Evolutionary conservation across 2,888 invertebrate genomes (phyloP), one percentile per base, ranked within the genome.

Genomic region (Agrotis ipsilon): DNA sequence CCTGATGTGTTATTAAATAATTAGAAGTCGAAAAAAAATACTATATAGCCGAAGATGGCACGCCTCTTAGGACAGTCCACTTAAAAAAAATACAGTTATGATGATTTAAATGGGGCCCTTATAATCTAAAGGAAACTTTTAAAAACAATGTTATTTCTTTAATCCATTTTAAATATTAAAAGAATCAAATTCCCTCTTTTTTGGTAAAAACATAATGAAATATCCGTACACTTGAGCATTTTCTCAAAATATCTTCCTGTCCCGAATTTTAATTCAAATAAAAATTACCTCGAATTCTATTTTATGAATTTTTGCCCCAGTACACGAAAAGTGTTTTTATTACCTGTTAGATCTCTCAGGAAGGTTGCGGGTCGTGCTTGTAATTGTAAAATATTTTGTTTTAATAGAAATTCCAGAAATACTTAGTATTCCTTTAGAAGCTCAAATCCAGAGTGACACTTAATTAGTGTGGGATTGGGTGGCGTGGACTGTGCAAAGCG

Each of bases 401-500:
- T 49, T 66, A 63, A 77, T 76, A 75, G 70, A 84, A 81, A 70
- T 11, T 68, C 66, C 64, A 52, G n/a, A 69, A 78, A 77, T 66
- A 51, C 69, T 80, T 67, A 45, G 24, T 68, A 64, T 71, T 71
- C 49, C 43, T 59, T 62, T 72, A 62, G 59, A 72, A 71, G 49
- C 60, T 75, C 72, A 81, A 81, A 81, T 83, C 77, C 76, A 55
- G 72, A 81, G 82, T 79, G 85, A 81, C 82, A 85, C 81, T 86
- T 87, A 86, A 84, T 87, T 86, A 84, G 78, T 69, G 72, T 57
- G 63, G 61, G 60, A 49, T 62, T 75, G 75, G 43, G 46, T 45
- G 57, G 21, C 39, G 14, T 48, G 55, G 43, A 68, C 65, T 49
- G 69, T 55, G 65, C 14, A 67, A 51, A 60, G 46, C 18, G 59